Evolutionary conservation across 2,113 vertebrate species (phyloP).

Genomic region (Neotragus pygmaeus): DNA sequence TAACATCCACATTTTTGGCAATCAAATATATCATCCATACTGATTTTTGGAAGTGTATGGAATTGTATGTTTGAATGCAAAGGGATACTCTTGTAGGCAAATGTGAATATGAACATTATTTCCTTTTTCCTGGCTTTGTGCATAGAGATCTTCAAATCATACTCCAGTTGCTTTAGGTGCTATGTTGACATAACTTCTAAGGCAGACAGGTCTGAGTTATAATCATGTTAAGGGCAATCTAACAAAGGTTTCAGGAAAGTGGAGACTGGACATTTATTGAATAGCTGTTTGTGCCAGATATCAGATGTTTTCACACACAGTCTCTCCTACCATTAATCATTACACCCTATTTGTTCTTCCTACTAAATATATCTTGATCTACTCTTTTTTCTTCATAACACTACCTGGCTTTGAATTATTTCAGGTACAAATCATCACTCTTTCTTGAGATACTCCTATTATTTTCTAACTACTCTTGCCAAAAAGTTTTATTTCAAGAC

Average conservation of each 20-base stretch:
- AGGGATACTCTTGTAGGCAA: neutral
- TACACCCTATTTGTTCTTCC: neutral
- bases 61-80: neutral
- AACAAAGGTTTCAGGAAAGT: neutral
- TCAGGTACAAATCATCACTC: neutral
- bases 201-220: neutral
- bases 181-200: neutral
- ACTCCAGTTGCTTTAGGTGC: neutral
- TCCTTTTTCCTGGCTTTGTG: neutral
- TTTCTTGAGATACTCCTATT: neutral
- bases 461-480: neutral
- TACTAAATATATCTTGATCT: neutral
- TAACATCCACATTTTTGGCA: neutral
- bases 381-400: neutral
- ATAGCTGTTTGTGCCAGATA: neutral
- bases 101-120: neutral
- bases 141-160: neutral
- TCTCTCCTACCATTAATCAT: neutral
- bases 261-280: neutral
- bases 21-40: neutral
- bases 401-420: slow-evolving; percentile 3
- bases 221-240: neutral
- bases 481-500: neutral
- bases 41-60: neutral
- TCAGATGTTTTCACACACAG: neutral